Percentiles rank a stretch among this genome's conserved stretches.
Evolutionary conservation across 2,113 vertebrate species (phyloP).

Genomic region (Carassius gibelio): DNA sequence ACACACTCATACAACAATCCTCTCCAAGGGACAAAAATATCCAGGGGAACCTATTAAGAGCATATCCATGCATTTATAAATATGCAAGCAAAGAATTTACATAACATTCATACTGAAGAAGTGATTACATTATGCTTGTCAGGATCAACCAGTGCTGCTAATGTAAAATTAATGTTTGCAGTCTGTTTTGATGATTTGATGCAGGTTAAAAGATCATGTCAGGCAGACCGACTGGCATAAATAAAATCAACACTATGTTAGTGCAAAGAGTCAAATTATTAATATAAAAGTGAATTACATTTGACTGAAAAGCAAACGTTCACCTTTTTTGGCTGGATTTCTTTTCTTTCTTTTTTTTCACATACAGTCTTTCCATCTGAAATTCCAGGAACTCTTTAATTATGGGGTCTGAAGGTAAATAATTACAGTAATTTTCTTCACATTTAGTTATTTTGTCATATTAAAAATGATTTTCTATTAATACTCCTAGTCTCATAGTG

Average conservation of each 20-base stretch:
- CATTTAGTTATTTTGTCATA: background rate
- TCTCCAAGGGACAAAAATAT: slow-evolving; percentile 42
- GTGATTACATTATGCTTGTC: slow-evolving; percentile 46
- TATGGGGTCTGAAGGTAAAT: background rate
- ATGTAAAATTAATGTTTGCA: slow-evolving; percentile 33
- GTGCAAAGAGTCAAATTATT: slow-evolving; percentile 14
- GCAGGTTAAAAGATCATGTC: slow-evolving; percentile 19
- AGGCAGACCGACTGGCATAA: background rate
- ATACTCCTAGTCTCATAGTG: too few species aligned
- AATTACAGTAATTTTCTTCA: background rate
- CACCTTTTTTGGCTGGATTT: background rate
- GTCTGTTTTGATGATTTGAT: slow-evolving; percentile 18
- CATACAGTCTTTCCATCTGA: background rate
- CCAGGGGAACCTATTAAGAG: slow-evolving; percentile 58
- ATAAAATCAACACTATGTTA: slow-evolving; percentile 12
- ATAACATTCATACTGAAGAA: slow-evolving; percentile 55
- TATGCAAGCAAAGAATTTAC: slow-evolving; percentile 60
- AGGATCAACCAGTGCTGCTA: slow-evolving; percentile 2
- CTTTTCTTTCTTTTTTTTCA: background rate
- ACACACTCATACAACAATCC: slow-evolving; percentile 21
- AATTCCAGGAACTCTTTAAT: background rate
- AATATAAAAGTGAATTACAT: background rate
- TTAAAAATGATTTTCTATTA: background rate
- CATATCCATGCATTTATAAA: slow-evolving; percentile 59
- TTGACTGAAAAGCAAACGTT: background rate